Evolutionary conservation across 2,888 invertebrate genomes (phyloP), one percentile per base, ranked within the genome.

Genomic region (Drosophila subquinaria): DNA sequence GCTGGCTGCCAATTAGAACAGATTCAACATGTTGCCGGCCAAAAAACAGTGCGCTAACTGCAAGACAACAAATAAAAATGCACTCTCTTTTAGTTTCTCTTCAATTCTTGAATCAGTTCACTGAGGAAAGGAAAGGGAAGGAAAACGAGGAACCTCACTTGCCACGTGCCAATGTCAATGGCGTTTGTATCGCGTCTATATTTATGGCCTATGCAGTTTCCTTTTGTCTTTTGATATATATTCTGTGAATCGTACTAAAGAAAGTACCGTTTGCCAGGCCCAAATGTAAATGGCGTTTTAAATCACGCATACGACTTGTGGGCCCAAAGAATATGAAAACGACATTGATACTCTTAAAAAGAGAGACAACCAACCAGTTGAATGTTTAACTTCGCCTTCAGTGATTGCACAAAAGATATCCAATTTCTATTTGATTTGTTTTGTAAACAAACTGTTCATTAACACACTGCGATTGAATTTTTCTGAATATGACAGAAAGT

Each of bases 1-100:
- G 78, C 80, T 64, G 47, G 9, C 48, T 69, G 78, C 76, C 83
- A 88, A 82, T 76, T 78, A 84, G 60, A 56, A 59, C 52, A 64
- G 43, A 62, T 20, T 57, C 73, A 78, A 69, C 89, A 84, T 86
- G 67, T 70, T 80, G 87, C 66, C 50, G 57, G 48, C 67, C 56
- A 42, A 62, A 50, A 53, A 56, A 57, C 74, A 38, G 45, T 55
- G 40, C 15, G 15, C 40, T 40, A 40, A 59, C 84, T 84, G 89
- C 50, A 83, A 85, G 20, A 43, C 9, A 60, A 48, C 9, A 52
- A 74, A 65, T 63, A 11, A 36, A 23, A 80, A 57, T 57, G 63
- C 50, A 61, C 36, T 61, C 36, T 36, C 59, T 45, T 50, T 66
- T 75, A 79, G 15, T 11, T 42, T 42, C 55, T 38, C 40, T 30